Evolutionary conservation across 2,797 vertebrate species (phyloP), one percentile per base, ranked within the genome.

Genomic region (Manis crassicaudata): DNA sequence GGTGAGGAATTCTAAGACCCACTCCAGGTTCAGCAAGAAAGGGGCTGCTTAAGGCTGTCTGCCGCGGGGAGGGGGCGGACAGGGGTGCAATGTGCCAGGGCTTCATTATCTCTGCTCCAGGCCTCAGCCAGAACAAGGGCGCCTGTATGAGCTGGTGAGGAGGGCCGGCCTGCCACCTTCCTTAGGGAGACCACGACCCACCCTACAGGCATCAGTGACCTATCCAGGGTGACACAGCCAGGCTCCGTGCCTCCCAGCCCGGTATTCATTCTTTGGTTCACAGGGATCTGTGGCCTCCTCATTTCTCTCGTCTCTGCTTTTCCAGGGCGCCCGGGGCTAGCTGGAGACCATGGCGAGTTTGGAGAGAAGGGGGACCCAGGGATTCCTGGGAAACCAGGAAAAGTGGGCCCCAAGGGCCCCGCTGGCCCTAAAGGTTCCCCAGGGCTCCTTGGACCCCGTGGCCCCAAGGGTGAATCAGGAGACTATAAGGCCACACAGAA

Each of bases 331-430:
- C 97, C 98, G 5, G 98, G 98, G 27, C 20, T 5, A 8, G 90
- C 91, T 21, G 97, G 98, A 35, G 54, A 97, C 0, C 94, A 58
- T 54, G 98, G 77, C 52, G 97, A 97, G 40, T 87, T 91, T 0
- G 99, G 99, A 20, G 98, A 99, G 43, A 98, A 96, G 9, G 99
- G 99, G 11, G 98, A 98, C 0, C 95, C 88, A 0, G 99, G 99
- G 10, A 3, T 0, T 0, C 93, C 65, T 0, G 99, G 99, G 0
- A 14, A 88, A 5, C 99, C 99, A 0, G 99, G 99, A 5, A 99
- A 99, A 97, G 88, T 98, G 0, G 99, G 99, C 0, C 98, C 98
- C 60, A 93, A 7, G 21, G 99, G 99, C 0, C 63, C 87, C 0
- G 1, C 85, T 0, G 99, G 99, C 1, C 3, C 32, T 0, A 17